Conservation (phyloP, 2,797 vertebrate genomes). For the Chiloscyllium punctatum region DNA sequence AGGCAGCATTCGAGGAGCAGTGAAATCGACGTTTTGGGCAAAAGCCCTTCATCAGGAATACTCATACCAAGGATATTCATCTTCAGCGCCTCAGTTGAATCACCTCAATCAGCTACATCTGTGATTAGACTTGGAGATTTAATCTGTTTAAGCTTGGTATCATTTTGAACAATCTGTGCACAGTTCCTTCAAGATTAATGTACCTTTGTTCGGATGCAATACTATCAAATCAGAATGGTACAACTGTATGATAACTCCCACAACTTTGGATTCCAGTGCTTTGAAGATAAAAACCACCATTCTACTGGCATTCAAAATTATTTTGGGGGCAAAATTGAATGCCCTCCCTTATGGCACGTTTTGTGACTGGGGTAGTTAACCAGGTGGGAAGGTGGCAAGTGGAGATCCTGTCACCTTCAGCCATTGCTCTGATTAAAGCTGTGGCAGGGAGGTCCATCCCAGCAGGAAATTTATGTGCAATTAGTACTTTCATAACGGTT, state of each 20-base stretch:
- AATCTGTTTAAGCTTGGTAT: background rate
- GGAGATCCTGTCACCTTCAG: background rate
- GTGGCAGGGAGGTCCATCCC: background rate
- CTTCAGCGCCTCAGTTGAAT: background rate
- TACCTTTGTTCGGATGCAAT: background rate
- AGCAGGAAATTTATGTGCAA: background rate
- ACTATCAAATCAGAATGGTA: background rate
- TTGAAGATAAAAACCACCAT: background rate
- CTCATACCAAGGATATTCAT: background rate
- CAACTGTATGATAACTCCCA: background rate
- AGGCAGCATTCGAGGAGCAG: no score
- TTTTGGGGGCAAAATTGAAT: background rate
- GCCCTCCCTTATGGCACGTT: background rate
- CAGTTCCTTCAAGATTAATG: background rate
- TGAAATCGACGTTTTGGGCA: no score
- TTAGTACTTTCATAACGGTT: background rate
- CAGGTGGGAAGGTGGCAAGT: background rate
- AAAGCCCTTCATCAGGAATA: no score
- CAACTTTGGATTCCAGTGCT: background rate
- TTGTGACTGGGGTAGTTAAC: background rate
- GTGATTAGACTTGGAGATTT: background rate
- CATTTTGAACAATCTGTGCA: background rate
- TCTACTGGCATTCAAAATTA: background rate
- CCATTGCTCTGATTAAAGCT: background rate
- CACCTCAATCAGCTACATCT: background rate